Evolutionary conservation across 2,888 invertebrate genomes (phyloP).

Genomic region (Prionchulus punctatus): DNA sequence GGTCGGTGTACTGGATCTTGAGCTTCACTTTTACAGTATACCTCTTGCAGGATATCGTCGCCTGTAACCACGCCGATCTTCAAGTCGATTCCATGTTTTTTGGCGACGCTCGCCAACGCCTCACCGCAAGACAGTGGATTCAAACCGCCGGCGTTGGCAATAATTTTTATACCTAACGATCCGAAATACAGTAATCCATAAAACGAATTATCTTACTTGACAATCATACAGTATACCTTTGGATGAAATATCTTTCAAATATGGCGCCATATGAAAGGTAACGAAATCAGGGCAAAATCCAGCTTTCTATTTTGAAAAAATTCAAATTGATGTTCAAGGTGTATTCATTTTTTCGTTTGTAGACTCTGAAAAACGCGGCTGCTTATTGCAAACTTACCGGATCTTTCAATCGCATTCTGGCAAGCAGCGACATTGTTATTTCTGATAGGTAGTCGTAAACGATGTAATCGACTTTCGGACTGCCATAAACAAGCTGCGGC

Average conservation of each 20-base stretch:
- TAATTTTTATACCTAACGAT: slow-evolving; percentile 38
- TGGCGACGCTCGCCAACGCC: slow-evolving; percentile 31
- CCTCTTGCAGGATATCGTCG: slow-evolving; percentile 38
- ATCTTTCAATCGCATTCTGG: slow-evolving; percentile 36
- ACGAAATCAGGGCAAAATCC: slow-evolving; percentile 41
- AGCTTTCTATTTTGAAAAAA: slow-evolving; percentile 26
- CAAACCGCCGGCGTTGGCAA: slow-evolving; percentile 41
- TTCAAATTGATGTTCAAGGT: too few species aligned
- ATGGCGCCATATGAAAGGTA: slow-evolving; percentile 35
- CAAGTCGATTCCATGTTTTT: slow-evolving; percentile 25
- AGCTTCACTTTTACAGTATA: too few species aligned
- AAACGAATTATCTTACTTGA: slow-evolving; percentile 33
- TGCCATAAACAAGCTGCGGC: slow-evolving; percentile 37
- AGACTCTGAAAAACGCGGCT: not conserved
- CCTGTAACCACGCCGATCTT: slow-evolving; percentile 38
- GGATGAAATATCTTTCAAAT: slow-evolving; percentile 34
- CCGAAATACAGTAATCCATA: not conserved
- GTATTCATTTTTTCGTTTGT: too few species aligned
- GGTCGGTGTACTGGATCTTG: too few species aligned
- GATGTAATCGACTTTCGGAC: slow-evolving; percentile 35
- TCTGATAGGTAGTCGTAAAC: slow-evolving; percentile 42
- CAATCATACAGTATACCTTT: too few species aligned
- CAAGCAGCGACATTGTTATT: slow-evolving; percentile 42
- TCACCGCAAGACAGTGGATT: slow-evolving; percentile 38
- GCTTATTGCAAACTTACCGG: slow-evolving; percentile 26